phyloP scores from a whole-genome alignment of 1,140 invertebrate species.

The Drosophila lini region DNA sequence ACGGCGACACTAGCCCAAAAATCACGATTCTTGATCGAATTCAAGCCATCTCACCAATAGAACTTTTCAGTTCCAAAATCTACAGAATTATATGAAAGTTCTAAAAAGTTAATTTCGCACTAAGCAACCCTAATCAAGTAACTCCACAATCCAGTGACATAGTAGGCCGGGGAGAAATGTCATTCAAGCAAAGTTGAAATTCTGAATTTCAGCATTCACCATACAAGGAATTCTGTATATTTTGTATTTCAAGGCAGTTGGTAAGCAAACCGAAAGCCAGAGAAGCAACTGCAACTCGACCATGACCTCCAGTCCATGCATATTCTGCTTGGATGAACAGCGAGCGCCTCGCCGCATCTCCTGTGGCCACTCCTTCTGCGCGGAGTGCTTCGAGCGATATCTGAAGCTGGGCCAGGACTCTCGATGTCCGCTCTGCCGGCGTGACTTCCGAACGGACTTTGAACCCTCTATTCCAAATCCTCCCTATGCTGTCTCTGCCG shows the following conservation, averaged over 20 bases:
- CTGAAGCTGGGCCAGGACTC: conserved; percentile 44
- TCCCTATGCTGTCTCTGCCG: neutral
- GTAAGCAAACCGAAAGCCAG: conserved; percentile 1
- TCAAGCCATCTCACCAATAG: neutral
- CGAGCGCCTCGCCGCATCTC: conserved; percentile 36
- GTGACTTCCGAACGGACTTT: conserved; percentile 45
- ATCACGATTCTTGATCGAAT: neutral
- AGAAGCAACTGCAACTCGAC: conserved; percentile 11
- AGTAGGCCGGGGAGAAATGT: neutral
- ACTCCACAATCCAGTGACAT: neutral
- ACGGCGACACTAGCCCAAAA: conserved; percentile 1
- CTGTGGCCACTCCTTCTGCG: conserved; percentile 66
- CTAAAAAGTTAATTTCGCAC: neutral
- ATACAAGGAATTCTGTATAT: conserved; percentile 19
- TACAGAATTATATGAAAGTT: neutral
- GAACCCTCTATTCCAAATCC: neutral
- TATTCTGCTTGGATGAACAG: conserved; percentile 72
- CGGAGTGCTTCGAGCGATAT: conserved; percentile 50
- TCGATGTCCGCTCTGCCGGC: conserved; percentile 59
- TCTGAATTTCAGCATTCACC: neutral
- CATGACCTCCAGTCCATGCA: conserved; percentile 55
- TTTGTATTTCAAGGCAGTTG: conserved; percentile 21
- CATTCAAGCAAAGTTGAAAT: neutral
- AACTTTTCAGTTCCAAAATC: neutral
- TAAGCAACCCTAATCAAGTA: neutral